phyloP scores from a whole-genome alignment of 2,797 vertebrate species.

The Mastacembelus armatus region DNA sequence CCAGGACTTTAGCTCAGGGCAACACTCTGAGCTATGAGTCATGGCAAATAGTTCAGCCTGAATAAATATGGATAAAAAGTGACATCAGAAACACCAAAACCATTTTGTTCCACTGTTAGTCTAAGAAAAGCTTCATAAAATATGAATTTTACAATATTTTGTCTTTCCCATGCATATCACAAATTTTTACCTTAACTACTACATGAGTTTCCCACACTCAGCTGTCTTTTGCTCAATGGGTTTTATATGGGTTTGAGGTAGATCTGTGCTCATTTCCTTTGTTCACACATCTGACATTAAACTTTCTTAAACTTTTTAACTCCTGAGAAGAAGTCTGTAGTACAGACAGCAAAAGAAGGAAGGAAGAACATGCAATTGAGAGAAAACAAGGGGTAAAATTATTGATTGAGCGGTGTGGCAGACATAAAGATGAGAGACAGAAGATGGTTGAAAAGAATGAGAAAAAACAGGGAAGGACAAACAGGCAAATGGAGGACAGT shows the following conservation, averaged over 20 bases:
- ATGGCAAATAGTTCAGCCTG: slow-evolving; percentile 50
- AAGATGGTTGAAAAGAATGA: slow-evolving; percentile 42
- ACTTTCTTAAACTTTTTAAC: slow-evolving; percentile 60
- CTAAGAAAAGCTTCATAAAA: slow-evolving; percentile 38
- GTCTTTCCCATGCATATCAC: slow-evolving; percentile 9
- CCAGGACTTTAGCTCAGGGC: slow-evolving; percentile 62
- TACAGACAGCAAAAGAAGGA: background rate
- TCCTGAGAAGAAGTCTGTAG: slow-evolving; percentile 39
- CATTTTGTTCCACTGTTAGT: slow-evolving; percentile 55
- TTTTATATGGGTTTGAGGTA: slow-evolving; percentile 39
- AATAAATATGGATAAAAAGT: slow-evolving; percentile 60
- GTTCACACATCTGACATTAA: slow-evolving; percentile 61
- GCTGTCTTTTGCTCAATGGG: slow-evolving; percentile 42
- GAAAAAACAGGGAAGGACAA: slow-evolving; percentile 47
- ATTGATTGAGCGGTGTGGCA: slow-evolving; percentile 53
- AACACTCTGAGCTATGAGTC: slow-evolving; percentile 64
- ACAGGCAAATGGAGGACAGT: slow-evolving; percentile 46
- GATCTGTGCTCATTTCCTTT: slow-evolving; percentile 49
- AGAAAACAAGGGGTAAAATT: slow-evolving; percentile 53
- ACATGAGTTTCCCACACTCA: slow-evolving; percentile 5
- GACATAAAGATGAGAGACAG: slow-evolving; percentile 46
- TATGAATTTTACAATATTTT: slow-evolving; percentile 31
- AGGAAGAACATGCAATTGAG: slow-evolving; percentile 10
- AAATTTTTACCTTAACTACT: slow-evolving; percentile 36
- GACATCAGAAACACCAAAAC: slow-evolving; percentile 55